phyloP scores from a whole-genome alignment of 2,888 invertebrate species.

The Amiota mariae region DNA sequence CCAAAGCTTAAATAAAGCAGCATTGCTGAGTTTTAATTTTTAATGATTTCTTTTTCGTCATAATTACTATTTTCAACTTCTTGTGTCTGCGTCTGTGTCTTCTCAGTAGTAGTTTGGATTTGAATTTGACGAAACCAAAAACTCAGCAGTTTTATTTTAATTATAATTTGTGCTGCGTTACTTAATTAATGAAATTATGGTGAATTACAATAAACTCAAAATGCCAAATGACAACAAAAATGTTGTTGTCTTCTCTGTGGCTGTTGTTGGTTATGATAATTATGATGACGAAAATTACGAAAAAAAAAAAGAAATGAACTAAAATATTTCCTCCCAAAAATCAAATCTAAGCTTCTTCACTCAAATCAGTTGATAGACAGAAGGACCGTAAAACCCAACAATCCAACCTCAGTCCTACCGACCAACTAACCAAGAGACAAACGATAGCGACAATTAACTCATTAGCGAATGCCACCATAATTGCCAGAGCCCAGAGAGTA shows the following conservation, averaged over 20 bases:
- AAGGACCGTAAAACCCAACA: too few species aligned
- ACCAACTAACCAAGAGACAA: too few species aligned
- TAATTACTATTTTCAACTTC: neutral
- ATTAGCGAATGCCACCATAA: too few species aligned
- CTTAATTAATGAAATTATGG: conserved; percentile 22
- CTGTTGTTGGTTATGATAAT: neutral
- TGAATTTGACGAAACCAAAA: neutral
- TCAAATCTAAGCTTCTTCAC: too few species aligned
- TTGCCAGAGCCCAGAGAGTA: too few species aligned
- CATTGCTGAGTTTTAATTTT: neutral
- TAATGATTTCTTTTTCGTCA: neutral
- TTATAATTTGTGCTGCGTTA: conserved; percentile 15
- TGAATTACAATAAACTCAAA: conserved; percentile 19
- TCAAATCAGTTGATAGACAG: too few species aligned
- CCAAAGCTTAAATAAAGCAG: neutral
- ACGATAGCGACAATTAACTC: too few species aligned
- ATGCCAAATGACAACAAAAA: neutral
- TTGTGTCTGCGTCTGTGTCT: too few species aligned
- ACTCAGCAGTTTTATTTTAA: conserved; percentile 19
- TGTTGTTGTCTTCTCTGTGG: neutral
- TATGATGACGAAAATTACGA: neutral
- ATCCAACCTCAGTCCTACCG: too few species aligned
- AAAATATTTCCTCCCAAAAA: too few species aligned
- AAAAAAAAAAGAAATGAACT: too few species aligned
- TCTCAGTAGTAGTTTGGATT: neutral